A percentile compares a stretch with the other conserved stretches of the same genome.
phyloP scores from a whole-genome alignment of 2,797 vertebrate species.

The Alauda arvensis region DNA sequence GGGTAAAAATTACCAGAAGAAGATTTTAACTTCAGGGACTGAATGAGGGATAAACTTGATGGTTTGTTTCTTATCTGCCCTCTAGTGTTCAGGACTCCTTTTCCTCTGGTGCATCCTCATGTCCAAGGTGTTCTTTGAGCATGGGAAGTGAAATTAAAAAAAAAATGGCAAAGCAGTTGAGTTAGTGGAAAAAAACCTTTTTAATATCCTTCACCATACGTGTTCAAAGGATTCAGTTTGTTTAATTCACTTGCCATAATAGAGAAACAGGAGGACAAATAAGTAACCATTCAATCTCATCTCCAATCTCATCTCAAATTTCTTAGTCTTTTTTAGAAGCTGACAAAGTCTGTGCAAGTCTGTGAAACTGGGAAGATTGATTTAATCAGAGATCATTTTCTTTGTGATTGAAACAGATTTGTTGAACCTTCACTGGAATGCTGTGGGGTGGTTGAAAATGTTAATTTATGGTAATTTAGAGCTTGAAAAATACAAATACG shows the following conservation, averaged over 20 bases:
- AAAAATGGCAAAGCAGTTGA: background rate
- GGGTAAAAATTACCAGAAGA: background rate
- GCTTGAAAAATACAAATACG: background rate
- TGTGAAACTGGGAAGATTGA: background rate
- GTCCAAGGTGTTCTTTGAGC: background rate
- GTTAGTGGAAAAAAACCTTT: background rate
- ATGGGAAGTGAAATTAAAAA: background rate
- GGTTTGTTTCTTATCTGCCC: constrained; percentile 36
- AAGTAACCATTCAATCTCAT: background rate
- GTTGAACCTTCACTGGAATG: background rate
- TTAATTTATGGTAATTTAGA: constrained; percentile 1
- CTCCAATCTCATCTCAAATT: background rate
- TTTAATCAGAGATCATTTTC: background rate
- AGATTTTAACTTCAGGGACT: background rate
- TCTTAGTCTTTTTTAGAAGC: background rate
- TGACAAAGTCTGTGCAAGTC: background rate
- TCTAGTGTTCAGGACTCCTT: constrained; percentile 5
- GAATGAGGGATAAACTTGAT: background rate
- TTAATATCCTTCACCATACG: background rate
- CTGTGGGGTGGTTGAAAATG: background rate
- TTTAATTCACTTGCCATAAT: background rate
- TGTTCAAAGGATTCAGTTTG: background rate
- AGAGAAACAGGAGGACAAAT: background rate
- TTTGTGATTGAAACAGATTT: background rate
- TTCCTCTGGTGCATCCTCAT: rapidly evolving